These are phyloP conservation scores for Cryptotis parvus DNA, from an alignment of 2,113 vertebrate genomes.

Conservation along the genomic window DNA sequence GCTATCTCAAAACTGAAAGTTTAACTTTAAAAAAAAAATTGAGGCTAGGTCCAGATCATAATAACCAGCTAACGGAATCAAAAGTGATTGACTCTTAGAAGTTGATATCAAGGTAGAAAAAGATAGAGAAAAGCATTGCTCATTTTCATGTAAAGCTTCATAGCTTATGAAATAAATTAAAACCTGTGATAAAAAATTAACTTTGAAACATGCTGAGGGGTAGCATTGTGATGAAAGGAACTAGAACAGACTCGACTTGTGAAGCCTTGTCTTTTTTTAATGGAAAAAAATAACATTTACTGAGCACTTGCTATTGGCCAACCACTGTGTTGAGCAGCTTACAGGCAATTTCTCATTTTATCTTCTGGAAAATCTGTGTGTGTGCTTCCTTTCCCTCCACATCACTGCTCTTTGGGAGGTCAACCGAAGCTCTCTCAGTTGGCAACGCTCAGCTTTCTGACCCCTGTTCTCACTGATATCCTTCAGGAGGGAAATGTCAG, in stretches of 20 bases:
- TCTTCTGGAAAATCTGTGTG: background rate
- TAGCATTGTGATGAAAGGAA: background rate
- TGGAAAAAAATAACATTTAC: background rate
- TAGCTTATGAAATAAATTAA: background rate
- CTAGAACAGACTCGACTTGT: background rate
- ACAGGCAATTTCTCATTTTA: background rate
- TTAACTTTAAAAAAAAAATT: constrained; percentile 32
- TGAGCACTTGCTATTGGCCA: background rate
- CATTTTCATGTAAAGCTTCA: background rate
- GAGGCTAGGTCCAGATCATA: background rate
- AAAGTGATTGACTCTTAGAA: background rate
- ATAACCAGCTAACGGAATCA: background rate
- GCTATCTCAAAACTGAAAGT: background rate
- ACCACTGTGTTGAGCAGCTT: background rate
- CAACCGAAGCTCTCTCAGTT: background rate
- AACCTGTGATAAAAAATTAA: background rate
- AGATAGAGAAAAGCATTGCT: background rate
- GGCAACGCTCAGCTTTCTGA: background rate
- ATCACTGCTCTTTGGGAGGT: background rate
- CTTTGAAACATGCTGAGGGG: background rate
- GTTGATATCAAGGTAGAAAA: background rate
- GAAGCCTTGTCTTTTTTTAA: background rate
- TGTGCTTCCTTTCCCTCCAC: background rate
- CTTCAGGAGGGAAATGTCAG: background rate
- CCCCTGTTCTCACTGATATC: background rate